A percentile compares a stretch with the other conserved stretches of the same genome.
Evolutionary conservation across 2,888 invertebrate genomes (phyloP).

Genomic region (Byasa hedistus): DNA sequence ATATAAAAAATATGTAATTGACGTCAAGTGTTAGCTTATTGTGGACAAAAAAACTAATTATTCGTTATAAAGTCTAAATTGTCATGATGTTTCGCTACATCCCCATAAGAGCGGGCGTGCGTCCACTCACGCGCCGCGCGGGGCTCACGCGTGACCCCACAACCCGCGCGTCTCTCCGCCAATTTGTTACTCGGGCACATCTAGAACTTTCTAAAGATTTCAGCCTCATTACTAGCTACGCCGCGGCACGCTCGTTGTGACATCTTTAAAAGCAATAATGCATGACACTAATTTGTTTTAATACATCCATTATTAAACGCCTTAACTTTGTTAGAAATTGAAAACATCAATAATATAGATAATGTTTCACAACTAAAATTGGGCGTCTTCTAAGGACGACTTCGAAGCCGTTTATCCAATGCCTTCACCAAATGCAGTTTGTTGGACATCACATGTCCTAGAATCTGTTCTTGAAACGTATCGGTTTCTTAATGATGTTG

Average conservation of each 20-base stretch:
- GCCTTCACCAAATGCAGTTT: too few relatives aligned
- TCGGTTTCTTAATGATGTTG: too few relatives aligned
- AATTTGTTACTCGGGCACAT: slow-evolving; percentile 56
- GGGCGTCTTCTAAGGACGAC: too few relatives aligned
- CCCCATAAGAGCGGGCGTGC: slow-evolving; percentile 38
- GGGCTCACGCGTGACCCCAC: slow-evolving; percentile 52
- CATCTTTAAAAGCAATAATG: slow-evolving; percentile 28
- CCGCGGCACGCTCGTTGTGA: slow-evolving; percentile 27
- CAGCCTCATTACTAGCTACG: slow-evolving; percentile 29
- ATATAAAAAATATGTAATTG: too few relatives aligned
- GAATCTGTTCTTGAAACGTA: too few relatives aligned
- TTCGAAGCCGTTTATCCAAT: too few relatives aligned
- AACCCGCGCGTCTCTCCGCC: slow-evolving; percentile 51
- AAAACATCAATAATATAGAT: neutral
- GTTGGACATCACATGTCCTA: too few relatives aligned
- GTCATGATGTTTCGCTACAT: slow-evolving; percentile 23
- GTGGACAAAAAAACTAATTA: neutral
- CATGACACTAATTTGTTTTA: slow-evolving; percentile 25
- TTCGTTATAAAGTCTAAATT: slow-evolving; percentile 26
- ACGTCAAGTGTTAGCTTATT: neutral
- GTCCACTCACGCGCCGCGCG: slow-evolving; percentile 47
- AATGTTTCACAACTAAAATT: too few relatives aligned
- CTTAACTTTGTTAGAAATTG: neutral
- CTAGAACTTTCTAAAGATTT: slow-evolving; percentile 49
- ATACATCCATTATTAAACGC: slow-evolving; percentile 6